These are phyloP conservation scores for Notechis scutatus DNA, from an alignment of 2,113 vertebrate genomes.

Conservation along the genomic window DNA sequence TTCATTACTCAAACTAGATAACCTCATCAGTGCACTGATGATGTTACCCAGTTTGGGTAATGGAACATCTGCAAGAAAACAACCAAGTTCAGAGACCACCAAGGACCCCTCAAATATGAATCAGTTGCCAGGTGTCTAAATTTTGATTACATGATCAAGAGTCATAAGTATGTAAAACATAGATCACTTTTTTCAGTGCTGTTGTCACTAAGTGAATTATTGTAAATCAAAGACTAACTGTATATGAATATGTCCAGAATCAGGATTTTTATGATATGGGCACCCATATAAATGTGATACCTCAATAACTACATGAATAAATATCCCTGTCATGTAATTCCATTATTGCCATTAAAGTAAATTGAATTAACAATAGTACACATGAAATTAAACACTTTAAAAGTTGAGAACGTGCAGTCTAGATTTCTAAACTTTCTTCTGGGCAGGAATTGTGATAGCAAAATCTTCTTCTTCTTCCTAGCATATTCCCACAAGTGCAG, in stretches of 20 bases:
- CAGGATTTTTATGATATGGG: not conserved
- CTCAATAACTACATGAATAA: not conserved
- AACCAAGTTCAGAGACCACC: not conserved
- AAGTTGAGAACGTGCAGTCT: not conserved
- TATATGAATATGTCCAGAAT: not conserved
- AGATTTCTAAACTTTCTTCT: not conserved
- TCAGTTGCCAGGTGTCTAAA: not conserved
- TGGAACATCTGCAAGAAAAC: not conserved
- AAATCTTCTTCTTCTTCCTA: not conserved
- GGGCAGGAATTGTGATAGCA: not conserved
- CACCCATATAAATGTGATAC: not conserved
- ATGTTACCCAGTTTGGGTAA: not conserved
- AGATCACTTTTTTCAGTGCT: not conserved
- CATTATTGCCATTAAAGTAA: not conserved
- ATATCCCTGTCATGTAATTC: not conserved
- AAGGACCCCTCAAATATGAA: not conserved
- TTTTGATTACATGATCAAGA: not conserved
- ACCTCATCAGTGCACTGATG: not conserved
- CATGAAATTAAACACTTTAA: not conserved
- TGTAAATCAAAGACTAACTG: accelerated
- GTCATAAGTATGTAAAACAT: not conserved
- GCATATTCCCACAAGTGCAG: no score
- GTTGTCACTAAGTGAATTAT: not conserved
- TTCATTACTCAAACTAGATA: not conserved
- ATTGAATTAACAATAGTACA: not conserved